Base-by-base conservation (phyloP, 2,113 vertebrate species). In the Chloropsis cyanopogon region DNA sequence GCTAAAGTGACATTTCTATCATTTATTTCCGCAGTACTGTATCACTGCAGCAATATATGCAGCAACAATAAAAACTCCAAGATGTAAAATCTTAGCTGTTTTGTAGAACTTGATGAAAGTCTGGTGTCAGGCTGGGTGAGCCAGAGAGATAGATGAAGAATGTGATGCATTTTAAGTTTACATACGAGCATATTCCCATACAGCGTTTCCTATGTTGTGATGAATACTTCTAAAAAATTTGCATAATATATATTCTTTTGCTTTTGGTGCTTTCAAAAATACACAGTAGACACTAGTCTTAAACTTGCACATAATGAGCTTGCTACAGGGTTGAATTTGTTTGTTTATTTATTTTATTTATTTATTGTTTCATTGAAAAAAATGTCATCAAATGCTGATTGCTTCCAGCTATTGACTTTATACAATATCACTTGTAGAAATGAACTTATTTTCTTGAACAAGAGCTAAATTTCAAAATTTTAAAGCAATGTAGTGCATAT, bases 381-480 rank as follows among this genome's bases (percentile, higher is more conserved):
- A 88, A 82, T 2, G 8, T 5, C 53, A 41, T 78, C 52, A 87
- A 89, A 94, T 79, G 7, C 44, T 11, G 7, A 66, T 91, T 87
- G 28, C 69, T 94, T 93, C 46, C 33, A 95, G 70, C 25, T 86
- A 73, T 82, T 92, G 69, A 86, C 63, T 88, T 75, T 68, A 82
- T 81, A 93, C 95, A 93, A 33, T 57, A 66, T 54, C 29, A 73
- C 26, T 70, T 82, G 11, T 12, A 92, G 28, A 93, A 94, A 95
- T 80, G 29, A 88, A 44, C 11, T 37, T 90, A 69, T 86, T 42
- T 86, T 41, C 29, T 52, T 88, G 23, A 90, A 60, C 14, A 57
- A 82, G 23, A 92, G 50, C 68, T 92, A 86, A 77, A 93, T 92
- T 93, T 95, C 93, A 80, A 86, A 77, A 93, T 92, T 93, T 95